Evolutionary conservation across 2,113 vertebrate species (phyloP), one percentile per base, ranked within the genome.

Genomic region (Camelus bactrianus): DNA sequence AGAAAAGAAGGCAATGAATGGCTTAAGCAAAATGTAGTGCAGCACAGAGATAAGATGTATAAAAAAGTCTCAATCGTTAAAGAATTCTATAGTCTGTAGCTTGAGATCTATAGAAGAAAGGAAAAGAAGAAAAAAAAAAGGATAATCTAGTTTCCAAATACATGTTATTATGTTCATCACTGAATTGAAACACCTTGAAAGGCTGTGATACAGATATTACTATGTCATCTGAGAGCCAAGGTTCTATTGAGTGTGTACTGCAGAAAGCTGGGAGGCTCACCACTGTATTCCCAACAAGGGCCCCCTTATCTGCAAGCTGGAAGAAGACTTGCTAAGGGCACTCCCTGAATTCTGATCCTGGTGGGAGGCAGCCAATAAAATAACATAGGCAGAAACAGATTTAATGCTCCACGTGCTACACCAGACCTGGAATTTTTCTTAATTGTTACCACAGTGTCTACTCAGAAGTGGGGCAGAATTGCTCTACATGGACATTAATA

Each of bases 11-110:
- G 62, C 60, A 64, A 81, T 54, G 77, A 67, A 16, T 76, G 62
- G 82, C 70, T 60, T 89, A 58, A 89, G 48, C 46, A 92, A 94
- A 97, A 56, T 80, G 38, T 58, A 30, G 94, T 16, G 11, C 7
- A 84, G 54, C 38, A 48, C 6, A 89, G 48, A 92, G 84, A 96
- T 94, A 92, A 94, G 93, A 46, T 15, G 38, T 79, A 85, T 86
- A 93, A 67, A 65, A 42, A 1, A 67, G 1, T 42, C 46, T 65
- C 62, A 67, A 26, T 89, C 73, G 89, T 30, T 84, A 60, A 76
- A 77, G 82, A 65, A 56, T 50, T 35, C 64, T 67, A 17, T 19
- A 67, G 73, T 13, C 70, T 46, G 28, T 14, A 26, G 4, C 10
- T 4, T 67, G 10, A 69, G 58, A 91, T 32, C 15, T 28, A 24